Base-by-base conservation (phyloP, 1,140 invertebrate species). In the Propsilocerus akamusi region DNA sequence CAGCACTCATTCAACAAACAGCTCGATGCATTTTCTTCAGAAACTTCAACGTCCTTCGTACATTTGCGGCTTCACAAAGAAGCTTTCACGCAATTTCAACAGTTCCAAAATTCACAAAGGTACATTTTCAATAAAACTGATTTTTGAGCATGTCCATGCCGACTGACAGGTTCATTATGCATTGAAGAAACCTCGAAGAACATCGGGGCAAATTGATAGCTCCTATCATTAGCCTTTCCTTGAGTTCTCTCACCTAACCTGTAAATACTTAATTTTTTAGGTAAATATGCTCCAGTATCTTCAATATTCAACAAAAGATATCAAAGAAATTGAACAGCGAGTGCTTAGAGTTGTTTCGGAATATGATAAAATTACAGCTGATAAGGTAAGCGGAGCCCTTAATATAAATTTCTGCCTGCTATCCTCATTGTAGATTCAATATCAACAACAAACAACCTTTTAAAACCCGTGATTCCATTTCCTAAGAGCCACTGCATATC, bases 321-420 rank as follows among this genome's bases (percentile, higher is more conserved):
- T 66, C 51, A 57, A 67, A 53, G 71, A 83, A 60, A 75, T 87
- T 55, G 66, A 78, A 63, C 71, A 78, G 41, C 75, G 83, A 57
- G 81, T 88, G 28, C 65, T 88, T 55, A 82, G 81, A 76, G 80
- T 86, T 54, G 76, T 83, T 63, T 70, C 73, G 53, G 73, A 77
- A 53, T 87, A 81, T 68, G 84, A 88, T 72, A 86, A 87, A 77
- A 72, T 85, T 50, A 75, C 74, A 56, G 72, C 72, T 55, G 73
- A 78, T 52, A 82, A 87, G 83, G 84, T 87, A 81, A 57, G 60
- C 59, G 62, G 53, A 58, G 59, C 64, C 60, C 62, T 61, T 61
- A 54, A 58, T 63, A 58, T 57, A 53, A n/a, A n/a, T n/a, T n/a
- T n/a, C n/a, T n/a, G n/a, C n/a, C n/a, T n/a, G 28, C 28, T n/a